These are phyloP conservation scores for Noctilio leporinus DNA, from an alignment of 2,113 vertebrate genomes.

Conservation along the genomic window DNA sequence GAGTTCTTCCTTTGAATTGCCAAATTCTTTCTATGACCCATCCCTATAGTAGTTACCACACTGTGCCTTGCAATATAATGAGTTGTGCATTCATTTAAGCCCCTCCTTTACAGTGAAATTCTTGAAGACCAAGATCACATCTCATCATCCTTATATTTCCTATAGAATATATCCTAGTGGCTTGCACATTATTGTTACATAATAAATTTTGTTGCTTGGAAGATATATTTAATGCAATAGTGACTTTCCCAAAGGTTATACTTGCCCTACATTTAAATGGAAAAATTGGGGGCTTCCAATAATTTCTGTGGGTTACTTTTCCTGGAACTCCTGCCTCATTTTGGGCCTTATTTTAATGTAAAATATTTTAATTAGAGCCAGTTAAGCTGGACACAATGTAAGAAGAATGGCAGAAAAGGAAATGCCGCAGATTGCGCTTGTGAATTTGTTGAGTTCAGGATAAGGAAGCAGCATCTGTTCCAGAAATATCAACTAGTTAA, in stretches of 20 bases:
- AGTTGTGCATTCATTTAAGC: not conserved
- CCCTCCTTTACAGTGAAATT: not conserved
- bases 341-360: slow-evolving; percentile 23
- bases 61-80: not conserved
- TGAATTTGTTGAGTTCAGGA: slow-evolving; percentile 46
- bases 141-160: not conserved
- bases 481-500: slow-evolving; percentile 56
- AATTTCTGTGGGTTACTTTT: not conserved
- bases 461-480: slow-evolving; percentile 52
- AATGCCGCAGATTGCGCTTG: slow-evolving; percentile 53
- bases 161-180: not conserved
- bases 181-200: not conserved
- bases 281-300: not conserved
- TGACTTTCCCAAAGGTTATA: not conserved
- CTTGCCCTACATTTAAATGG: not conserved
- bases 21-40: not conserved
- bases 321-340: slow-evolving; percentile 20
- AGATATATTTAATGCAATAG: not conserved
- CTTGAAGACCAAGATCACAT: not conserved
- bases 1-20: not conserved
- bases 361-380: slow-evolving; percentile 31
- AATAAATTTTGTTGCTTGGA: not conserved
- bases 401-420: slow-evolving; percentile 56
- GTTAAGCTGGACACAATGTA: slow-evolving; percentile 47
- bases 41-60: not conserved